These are phyloP conservation scores for Abramis brama DNA, from an alignment of 2,113 vertebrate species.

Conservation along the genomic window DNA sequence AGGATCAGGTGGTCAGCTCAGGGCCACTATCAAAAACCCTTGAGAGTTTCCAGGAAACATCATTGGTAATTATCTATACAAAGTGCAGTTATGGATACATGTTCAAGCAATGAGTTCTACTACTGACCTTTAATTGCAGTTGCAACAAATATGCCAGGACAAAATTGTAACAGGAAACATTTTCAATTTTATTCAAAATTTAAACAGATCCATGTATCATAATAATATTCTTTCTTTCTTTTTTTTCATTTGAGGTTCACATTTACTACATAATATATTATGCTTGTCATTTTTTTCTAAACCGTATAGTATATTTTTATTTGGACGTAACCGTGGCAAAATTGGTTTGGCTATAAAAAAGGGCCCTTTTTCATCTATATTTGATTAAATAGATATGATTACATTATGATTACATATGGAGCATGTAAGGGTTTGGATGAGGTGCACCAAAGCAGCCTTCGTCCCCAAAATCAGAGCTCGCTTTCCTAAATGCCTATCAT, in stretches of 20 bases:
- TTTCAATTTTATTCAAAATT: background rate
- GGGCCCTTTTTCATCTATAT: conserved; percentile 12
- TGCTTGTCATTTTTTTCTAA: background rate
- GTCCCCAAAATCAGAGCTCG: conserved; percentile 62
- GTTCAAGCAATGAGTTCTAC: background rate
- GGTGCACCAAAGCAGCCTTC: conserved; percentile 37
- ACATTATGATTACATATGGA: conserved; percentile 42
- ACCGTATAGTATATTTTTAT: conserved; percentile 18
- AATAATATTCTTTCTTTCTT: background rate
- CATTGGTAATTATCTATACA: background rate
- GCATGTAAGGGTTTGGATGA: conserved; percentile 35
- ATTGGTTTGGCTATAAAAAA: conserved; percentile 25
- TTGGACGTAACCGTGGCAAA: background rate
- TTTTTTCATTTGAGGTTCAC: background rate
- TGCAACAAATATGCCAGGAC: background rate
- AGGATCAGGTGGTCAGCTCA: background rate
- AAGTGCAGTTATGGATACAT: background rate
- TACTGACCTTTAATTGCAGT: background rate
- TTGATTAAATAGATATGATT: conserved; percentile 45
- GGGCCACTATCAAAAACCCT: background rate
- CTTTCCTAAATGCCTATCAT: conserved; percentile 68
- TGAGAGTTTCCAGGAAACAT: background rate
- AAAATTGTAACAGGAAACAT: background rate
- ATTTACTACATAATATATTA: background rate
- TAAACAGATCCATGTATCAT: background rate